Evolutionary conservation across 1,140 invertebrate species (phyloP), one percentile per base, ranked within the genome.

Genomic region (Chrysomallon squamiferum): DNA sequence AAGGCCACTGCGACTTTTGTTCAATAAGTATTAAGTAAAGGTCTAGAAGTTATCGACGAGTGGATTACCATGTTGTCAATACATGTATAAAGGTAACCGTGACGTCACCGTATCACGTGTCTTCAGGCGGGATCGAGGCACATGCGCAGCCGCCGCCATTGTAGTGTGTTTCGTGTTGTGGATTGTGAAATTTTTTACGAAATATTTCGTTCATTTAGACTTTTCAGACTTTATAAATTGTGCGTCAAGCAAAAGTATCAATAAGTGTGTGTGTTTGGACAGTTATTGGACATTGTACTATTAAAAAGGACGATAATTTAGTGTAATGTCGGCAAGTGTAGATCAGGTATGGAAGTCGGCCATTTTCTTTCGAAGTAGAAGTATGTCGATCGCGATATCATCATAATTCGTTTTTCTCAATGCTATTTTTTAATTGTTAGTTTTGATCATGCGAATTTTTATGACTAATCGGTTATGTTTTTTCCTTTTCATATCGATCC

Each of bases 291-390:
- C 72, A 73, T 54, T 75, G 69, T 45, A 62, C 56, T 66, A 52
- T 73, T 66, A n/a, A 68, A 59, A 57, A 61, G 62, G 57, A 65
- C 22, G 58, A 71, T 62, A 73, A 62, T 70, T 68, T 57, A 72
- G 71, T 80, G 80, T 77, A 72, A 82, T 82, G 80, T 82, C 80
- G 73, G 77, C 80, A 67, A 82, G 78, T 76, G 75, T 82, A 60
- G 80, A 82, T 78, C 80, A 82, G 80, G 80, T 82, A 75, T 65
- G 59, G 43, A 62, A 66, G 57, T 63, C 50, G 62, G 68, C 66
- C 71, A 73, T 74, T 72, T 64, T 61, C 67, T 63, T 56, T 74
- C 59, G 43, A 41, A 20, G 35, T 54, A 32, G 38, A 61, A 70
- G 58, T 35, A 59, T 59, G 32, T 20, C 56, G 50, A n/a, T 43